Evolutionary conservation across 2,113 vertebrate species (phyloP).

Genomic region (Scartelaos histophorus): DNA sequence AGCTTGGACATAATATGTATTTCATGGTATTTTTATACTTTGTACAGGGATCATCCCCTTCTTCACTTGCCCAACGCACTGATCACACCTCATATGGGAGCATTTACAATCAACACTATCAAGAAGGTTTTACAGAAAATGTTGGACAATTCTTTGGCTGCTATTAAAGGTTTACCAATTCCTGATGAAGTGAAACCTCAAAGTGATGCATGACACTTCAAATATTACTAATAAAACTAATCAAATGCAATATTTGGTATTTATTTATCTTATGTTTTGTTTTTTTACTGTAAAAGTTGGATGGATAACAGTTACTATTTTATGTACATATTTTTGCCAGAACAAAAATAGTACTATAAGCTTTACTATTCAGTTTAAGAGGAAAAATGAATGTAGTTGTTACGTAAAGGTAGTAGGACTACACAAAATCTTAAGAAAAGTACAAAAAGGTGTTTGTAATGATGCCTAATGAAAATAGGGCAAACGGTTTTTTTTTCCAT

Average conservation of each 20-base stretch:
- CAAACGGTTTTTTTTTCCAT: background rate
- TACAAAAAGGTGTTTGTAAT: background rate
- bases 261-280: no score
- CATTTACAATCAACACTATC: conserved; percentile 41
- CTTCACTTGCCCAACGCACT: conserved; percentile 61
- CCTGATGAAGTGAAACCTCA: conserved; percentile 59
- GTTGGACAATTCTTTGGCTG: conserved; percentile 62
- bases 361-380: no score
- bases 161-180: conserved; percentile 43
- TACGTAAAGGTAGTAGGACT: background rate
- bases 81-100: conserved; percentile 63
- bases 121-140: conserved; percentile 44
- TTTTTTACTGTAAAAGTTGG: no score
- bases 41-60: conserved; percentile 66
- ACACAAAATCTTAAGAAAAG: background rate
- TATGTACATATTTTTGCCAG: no score
- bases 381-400: no score
- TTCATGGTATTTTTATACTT: background rate
- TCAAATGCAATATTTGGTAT: background rate
- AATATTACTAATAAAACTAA: background rate
- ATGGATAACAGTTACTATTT: no score
- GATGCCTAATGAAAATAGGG: conserved; percentile 26
- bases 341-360: no score
- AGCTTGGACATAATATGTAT: background rate
- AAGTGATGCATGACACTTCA: conserved; percentile 1